Base-by-base conservation (phyloP, 1,140 invertebrate species). In the Drosophila kepulauana region DNA sequence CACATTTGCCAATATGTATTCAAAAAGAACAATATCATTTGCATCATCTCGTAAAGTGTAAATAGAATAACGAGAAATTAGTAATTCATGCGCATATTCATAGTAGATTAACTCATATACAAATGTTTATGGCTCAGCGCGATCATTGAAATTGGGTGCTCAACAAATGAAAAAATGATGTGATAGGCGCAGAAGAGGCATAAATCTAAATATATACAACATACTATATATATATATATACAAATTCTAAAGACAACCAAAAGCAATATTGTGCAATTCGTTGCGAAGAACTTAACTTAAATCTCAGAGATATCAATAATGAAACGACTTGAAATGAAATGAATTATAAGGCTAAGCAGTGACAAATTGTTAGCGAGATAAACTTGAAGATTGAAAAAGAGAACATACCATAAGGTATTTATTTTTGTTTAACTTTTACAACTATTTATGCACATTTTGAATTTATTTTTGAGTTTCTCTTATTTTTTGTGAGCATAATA, bases 1-100 rank as follows among this genome's bases (percentile, higher is more conserved):
- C 71, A 74, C 30, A 49, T 69, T 69, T 75, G 66, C 65, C 71
- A 74, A 74, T 54, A 69, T 49, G 33, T 69, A 74, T 69, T 61
- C 38, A 33, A 38, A 68, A 25, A 38, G 66, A 59, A 46, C 48
- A 48, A 61, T 58, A 67, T 56, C 6, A n/a, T 63, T 75, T 70
- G 35, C 33, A 48, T 57, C 59, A 10, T 5, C n/a, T 52, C 49
- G 46, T 3, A 28, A 33, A 41, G 35, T 57, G 41, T 57, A 65
- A 25, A 67, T 38, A 56, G 20, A 25, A 64, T 71, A 64, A 64
- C 43, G 5, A 48, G 20, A 25, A 25, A 25, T 25, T 25, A 25
- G 20, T 25, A 46, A 45, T 49, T 11, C 35, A 25, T 15, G 8
- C 35, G 35, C 30, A 33, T 33, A 59, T 57, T 30, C 13, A 46